A percentile compares a stretch with the other conserved stretches of the same genome.
Conservation (phyloP, 2,113 vertebrate species). For the Hemichromis elongatus region DNA sequence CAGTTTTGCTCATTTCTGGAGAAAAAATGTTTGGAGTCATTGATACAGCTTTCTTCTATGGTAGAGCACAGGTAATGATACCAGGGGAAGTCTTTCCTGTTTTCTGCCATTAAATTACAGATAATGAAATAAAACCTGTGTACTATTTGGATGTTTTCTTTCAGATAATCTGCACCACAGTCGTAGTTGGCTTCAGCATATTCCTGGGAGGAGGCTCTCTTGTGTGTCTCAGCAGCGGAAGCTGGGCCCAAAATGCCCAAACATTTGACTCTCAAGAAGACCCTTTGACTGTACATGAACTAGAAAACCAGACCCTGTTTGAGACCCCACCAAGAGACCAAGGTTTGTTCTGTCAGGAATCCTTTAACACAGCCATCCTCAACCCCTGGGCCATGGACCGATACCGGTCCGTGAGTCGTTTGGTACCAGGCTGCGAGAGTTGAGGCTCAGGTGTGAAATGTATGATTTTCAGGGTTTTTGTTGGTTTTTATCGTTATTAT, state of each 20-base stretch:
- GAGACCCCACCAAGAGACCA: slow-evolving; percentile 42
- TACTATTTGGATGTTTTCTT: background rate
- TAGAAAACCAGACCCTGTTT: slow-evolving; percentile 25
- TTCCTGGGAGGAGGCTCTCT: slow-evolving; percentile 80
- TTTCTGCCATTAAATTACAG: background rate
- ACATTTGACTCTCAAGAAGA: slow-evolving; percentile 56
- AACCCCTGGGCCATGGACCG: no score
- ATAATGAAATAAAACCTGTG: background rate
- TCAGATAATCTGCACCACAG: slow-evolving; percentile 85
- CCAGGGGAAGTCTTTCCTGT: background rate
- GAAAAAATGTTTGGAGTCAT: slow-evolving; percentile 66
- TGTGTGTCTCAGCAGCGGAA: slow-evolving; percentile 85
- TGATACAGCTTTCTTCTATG: slow-evolving; percentile 91
- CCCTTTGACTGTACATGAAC: slow-evolving; percentile 49
- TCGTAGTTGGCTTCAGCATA: slow-evolving; percentile 80
- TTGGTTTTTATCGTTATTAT: no score
- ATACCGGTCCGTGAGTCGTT: no score
- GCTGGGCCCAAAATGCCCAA: slow-evolving; percentile 72
- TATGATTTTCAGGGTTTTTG: no score
- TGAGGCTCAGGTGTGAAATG: no score
- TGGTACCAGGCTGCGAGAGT: no score
- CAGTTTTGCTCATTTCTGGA: slow-evolving; percentile 82
- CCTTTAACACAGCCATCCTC: no score
- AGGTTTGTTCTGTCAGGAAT: slow-evolving; percentile 77
- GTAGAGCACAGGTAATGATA: slow-evolving; percentile 83